Evolutionary conservation across 2,797 vertebrate species (phyloP).

Genomic region (Ataeniobius toweri): DNA sequence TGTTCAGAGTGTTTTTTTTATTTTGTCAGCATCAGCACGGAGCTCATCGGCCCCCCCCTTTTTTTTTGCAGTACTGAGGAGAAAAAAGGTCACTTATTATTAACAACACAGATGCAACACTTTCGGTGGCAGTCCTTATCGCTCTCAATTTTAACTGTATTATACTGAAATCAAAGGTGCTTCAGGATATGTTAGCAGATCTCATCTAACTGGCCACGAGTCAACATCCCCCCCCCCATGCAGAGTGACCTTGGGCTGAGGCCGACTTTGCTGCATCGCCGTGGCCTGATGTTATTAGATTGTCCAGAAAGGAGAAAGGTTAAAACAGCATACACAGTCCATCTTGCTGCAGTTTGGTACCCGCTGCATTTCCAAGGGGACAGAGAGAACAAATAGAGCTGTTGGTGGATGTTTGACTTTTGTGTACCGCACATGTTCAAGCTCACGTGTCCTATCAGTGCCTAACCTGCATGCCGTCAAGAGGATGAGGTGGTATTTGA

Average conservation of each 20-base stretch:
- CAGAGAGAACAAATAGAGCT: constrained; percentile 66
- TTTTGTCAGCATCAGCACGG: constrained; percentile 61
- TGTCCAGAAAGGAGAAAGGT: constrained; percentile 70
- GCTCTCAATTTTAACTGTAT: constrained; percentile 57
- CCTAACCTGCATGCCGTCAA: constrained; percentile 37
- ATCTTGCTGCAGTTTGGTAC: constrained; percentile 55
- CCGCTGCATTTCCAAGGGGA: constrained; percentile 62
- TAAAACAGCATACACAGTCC: constrained; percentile 65
- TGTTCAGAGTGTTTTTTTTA: constrained; percentile 54
- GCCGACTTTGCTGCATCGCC: constrained; percentile 72
- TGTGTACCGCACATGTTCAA: constrained; percentile 22
- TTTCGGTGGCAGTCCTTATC: constrained; percentile 58
- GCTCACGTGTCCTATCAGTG: constrained; percentile 29
- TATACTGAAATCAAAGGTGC: constrained; percentile 41
- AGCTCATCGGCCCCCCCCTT: constrained; percentile 28
- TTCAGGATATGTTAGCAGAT: constrained; percentile 45
- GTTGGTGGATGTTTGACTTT: constrained; percentile 67
- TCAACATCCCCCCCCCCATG: constrained; percentile 16
- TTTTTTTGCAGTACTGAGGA: neutral
- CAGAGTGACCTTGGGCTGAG: constrained; percentile 73
- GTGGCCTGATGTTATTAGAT: constrained; percentile 75
- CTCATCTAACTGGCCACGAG: constrained; percentile 31
- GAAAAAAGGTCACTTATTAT: constrained; percentile 57
- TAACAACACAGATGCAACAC: constrained; percentile 53
- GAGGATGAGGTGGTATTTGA: constrained; percentile 56